Evolutionary conservation across 2,113 vertebrate species (phyloP).

Genomic region (Promerops cafer): DNA sequence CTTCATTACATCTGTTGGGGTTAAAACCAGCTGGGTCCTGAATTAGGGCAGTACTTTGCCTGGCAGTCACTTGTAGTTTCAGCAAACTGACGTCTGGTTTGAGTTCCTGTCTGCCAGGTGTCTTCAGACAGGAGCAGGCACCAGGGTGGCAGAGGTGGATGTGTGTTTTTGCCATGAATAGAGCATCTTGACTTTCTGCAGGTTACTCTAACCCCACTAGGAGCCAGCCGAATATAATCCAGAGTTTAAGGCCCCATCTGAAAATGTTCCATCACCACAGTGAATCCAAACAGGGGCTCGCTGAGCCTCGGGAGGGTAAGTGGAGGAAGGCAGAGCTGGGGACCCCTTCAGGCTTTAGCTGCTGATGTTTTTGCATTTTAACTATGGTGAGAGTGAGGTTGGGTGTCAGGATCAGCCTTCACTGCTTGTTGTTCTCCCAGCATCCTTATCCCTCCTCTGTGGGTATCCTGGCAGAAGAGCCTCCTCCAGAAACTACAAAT

Average conservation of each 20-base stretch:
- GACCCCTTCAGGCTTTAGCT: conserved; percentile 36
- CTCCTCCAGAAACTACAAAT: neutral
- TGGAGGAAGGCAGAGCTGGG: conserved; percentile 33
- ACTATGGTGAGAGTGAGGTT: conserved; percentile 13
- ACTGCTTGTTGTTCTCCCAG: neutral
- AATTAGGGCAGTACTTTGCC: neutral
- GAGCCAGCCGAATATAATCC: conserved; percentile 82
- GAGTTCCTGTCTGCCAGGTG: neutral
- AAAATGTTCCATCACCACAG: conserved; percentile 68
- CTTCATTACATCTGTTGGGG: neutral
- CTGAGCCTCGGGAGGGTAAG: conserved; percentile 76
- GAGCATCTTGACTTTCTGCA: conserved; percentile 70
- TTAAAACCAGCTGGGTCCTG: neutral
- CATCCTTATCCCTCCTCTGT: neutral
- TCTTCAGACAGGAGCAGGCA: neutral
- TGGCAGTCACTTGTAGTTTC: neutral
- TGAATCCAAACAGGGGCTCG: conserved; percentile 65
- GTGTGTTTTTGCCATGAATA: neutral
- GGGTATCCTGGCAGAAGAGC: neutral
- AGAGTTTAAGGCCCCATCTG: conserved; percentile 77
- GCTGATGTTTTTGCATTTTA: neutral
- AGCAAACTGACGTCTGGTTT: accelerated
- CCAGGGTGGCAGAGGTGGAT: neutral
- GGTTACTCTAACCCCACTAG: conserved; percentile 77
- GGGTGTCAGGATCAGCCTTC: neutral